Evolutionary conservation across 2,113 vertebrate genomes (phyloP).

Genomic region (Synodontis membranacea): DNA sequence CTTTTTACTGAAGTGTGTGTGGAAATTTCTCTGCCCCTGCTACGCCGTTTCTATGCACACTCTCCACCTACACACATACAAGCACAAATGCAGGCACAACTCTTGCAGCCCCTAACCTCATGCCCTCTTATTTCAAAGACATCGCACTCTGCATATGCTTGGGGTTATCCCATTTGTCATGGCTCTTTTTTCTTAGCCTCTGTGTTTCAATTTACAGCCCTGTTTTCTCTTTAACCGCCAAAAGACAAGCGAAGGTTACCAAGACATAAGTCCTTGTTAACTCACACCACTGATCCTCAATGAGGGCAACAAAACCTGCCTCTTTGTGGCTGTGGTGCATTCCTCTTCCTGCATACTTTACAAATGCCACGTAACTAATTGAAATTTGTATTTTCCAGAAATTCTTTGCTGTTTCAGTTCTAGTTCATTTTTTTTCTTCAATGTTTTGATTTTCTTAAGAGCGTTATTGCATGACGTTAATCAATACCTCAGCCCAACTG

Average conservation of each 20-base stretch:
- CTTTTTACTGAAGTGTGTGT: conserved; percentile 37
- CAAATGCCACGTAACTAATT: conserved; percentile 2
- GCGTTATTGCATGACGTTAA: neutral
- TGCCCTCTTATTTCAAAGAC: conserved; percentile 31
- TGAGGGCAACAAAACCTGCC: neutral
- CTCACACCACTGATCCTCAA: conserved; percentile 46
- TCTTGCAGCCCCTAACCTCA: conserved; percentile 8
- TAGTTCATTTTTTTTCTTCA: neutral
- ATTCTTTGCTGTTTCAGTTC: neutral
- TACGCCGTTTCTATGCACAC: conserved; percentile 31
- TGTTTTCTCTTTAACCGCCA: conserved; percentile 24
- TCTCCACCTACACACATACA: conserved; percentile 20
- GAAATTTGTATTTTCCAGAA: neutral
- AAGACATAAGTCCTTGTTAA: conserved; percentile 43
- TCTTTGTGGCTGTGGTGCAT: neutral
- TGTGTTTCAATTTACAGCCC: conserved; percentile 37
- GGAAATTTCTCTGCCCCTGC: conserved; percentile 32
- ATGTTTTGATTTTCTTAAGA: neutral
- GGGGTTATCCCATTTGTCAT: neutral
- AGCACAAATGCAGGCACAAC: conserved; percentile 15
- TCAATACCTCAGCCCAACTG: neutral
- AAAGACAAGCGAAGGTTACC: conserved; percentile 40
- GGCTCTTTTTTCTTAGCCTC: conserved; percentile 30
- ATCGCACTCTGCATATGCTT: conserved; percentile 15
- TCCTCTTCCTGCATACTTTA: neutral